Conservation (phyloP, 2,113 vertebrate genomes). For the Macaca mulatta region DNA sequence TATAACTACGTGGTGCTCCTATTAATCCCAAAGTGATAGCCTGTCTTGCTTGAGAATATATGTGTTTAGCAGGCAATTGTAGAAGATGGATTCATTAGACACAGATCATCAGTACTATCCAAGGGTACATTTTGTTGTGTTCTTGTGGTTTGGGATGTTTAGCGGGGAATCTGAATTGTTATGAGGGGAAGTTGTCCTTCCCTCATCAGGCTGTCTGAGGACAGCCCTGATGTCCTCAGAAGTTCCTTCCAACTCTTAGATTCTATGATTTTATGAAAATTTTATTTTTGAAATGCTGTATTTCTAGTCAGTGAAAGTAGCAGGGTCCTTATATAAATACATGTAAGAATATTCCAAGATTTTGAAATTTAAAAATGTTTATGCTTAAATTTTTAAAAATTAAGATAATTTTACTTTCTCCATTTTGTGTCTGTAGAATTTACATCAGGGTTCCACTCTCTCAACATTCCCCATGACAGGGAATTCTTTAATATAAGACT, state of each 20-base stretch:
- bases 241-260: not conserved
- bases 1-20: not conserved
- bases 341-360: not conserved
- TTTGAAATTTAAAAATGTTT: not conserved
- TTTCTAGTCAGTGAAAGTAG: not conserved
- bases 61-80: not conserved
- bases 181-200: not conserved
- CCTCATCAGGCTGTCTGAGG: too few relatives aligned
- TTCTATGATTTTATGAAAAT: not conserved
- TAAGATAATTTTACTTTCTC: not conserved
- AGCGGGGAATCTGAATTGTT: not conserved
- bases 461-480: not conserved
- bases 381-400: not conserved
- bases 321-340: not conserved
- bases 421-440: not conserved
- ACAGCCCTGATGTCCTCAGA: not conserved
- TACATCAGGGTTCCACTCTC: not conserved
- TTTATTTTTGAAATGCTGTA: constrained; percentile 32
- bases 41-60: not conserved
- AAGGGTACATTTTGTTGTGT: not conserved
- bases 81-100: not conserved
- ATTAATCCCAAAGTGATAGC: not conserved
- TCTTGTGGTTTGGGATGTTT: not conserved
- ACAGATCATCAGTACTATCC: not conserved
- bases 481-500: constrained; percentile 15